Conservation (phyloP, 35 echinoderm and acorn worm genomes). For the Ophiothrix spiculata region DNA sequence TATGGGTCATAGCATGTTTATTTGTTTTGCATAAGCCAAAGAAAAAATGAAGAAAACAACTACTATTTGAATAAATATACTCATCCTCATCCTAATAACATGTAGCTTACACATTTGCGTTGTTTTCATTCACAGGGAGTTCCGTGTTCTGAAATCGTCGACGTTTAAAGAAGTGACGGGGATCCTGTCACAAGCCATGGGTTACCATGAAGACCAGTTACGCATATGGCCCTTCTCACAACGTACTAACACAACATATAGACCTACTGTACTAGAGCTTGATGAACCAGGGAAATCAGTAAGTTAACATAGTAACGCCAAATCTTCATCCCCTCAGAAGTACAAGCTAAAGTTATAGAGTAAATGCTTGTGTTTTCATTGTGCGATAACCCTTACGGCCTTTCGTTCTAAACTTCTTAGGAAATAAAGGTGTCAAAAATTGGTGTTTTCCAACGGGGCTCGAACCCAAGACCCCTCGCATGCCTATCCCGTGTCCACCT, state of each 20-base stretch:
- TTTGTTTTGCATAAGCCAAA: neutral
- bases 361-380: neutral
- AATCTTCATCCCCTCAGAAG: too few species aligned
- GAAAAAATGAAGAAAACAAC: neutral
- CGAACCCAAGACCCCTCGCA: too few species aligned
- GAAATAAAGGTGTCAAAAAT: too few species aligned
- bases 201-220: slow-evolving; percentile 81
- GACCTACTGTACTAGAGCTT: slow-evolving; percentile 80
- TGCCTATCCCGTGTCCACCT: too few species aligned
- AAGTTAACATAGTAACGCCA: neutral
- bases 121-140: slow-evolving; percentile 55
- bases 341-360: neutral
- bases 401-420: too few species aligned
- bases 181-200: slow-evolving; percentile 74
- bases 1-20: neutral
- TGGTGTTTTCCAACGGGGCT: too few species aligned
- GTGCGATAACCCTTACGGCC: too few species aligned
- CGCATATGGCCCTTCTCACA: slow-evolving; percentile 89
- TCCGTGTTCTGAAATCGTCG: slow-evolving; percentile 71
- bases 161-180: slow-evolving; percentile 62
- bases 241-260: slow-evolving; percentile 80
- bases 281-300: slow-evolving; percentile 84
- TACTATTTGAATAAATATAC: neutral
- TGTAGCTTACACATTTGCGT: too few species aligned
- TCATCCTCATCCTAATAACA: too few species aligned